phyloP scores from a whole-genome alignment of 92 coral and sea anemone species.

The Heteractis magnifica region DNA sequence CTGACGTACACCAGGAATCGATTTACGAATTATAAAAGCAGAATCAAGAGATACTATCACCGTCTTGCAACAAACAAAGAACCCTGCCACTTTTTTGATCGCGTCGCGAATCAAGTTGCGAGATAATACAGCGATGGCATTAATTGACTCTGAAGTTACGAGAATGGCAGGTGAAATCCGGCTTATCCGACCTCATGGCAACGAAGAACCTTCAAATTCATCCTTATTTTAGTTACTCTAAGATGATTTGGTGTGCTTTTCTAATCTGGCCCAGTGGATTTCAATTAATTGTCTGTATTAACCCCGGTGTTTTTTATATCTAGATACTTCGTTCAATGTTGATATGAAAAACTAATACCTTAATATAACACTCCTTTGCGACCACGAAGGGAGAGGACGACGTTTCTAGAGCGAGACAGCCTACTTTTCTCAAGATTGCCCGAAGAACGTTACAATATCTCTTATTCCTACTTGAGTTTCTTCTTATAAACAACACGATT shows the following conservation, averaged over 20 bases:
- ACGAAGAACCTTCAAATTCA: not conserved
- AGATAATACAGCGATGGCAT: not conserved
- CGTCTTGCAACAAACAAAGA: not conserved
- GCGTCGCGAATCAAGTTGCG: not conserved
- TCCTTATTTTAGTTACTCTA: not conserved
- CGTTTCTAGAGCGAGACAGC: not conserved
- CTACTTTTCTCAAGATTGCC: conserved; percentile 1
- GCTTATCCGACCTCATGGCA: not conserved
- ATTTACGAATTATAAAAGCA: not conserved
- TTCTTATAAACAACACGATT: not conserved
- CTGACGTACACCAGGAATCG: not conserved
- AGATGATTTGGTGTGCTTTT: not conserved
- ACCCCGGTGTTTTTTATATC: not conserved
- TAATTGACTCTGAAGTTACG: not conserved
- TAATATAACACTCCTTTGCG: not conserved
- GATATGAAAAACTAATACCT: not conserved
- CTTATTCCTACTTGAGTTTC: not conserved
- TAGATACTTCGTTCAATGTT: not conserved
- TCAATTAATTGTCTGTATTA: not conserved
- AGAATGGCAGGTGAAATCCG: not conserved
- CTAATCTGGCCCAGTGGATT: not conserved
- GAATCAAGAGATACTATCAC: not conserved
- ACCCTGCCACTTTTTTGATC: not conserved
- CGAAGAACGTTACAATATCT: not conserved
- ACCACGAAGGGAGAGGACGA: not conserved